Conservation (phyloP, 2,888 invertebrate genomes). For the Bhutanitis thaidina region DNA sequence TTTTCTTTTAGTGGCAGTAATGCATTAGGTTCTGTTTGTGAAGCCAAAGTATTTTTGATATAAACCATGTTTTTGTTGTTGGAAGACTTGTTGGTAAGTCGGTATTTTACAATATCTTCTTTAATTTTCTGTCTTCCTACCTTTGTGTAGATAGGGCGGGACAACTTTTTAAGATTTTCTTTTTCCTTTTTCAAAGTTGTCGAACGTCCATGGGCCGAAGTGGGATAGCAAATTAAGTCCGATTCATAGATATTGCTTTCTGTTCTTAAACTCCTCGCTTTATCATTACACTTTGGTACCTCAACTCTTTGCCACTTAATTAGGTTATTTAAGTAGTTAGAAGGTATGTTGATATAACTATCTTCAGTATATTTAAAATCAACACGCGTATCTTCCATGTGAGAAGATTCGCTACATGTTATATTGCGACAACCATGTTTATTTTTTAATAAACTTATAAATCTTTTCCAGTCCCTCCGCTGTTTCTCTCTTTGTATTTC, state of each 20-base stretch:
- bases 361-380: slow-evolving; percentile 30
- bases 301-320: neutral
- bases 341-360: slow-evolving; percentile 30
- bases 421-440: slow-evolving; percentile 33
- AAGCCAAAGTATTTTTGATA: neutral
- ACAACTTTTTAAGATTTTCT: neutral
- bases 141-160: neutral
- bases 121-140: neutral
- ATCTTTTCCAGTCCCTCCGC: slow-evolving; percentile 51
- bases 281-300: neutral
- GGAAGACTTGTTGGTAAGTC: neutral
- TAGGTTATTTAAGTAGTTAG: neutral
- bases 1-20: slow-evolving; percentile 17
- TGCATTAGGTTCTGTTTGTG: neutral
- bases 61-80: neutral
- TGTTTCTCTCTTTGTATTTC: slow-evolving; percentile 48
- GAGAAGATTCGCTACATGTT: neutral
- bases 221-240: slow-evolving; percentile 39
- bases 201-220: slow-evolving; percentile 41
- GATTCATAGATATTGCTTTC: slow-evolving; percentile 9
- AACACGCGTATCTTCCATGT: neutral
- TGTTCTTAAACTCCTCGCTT: neutral
- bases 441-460: slow-evolving; percentile 51
- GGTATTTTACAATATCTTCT: neutral
- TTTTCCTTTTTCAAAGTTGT: slow-evolving; percentile 34